Conservation (phyloP, 2,888 invertebrate genomes). For the Sussaba pulchella region DNA sequence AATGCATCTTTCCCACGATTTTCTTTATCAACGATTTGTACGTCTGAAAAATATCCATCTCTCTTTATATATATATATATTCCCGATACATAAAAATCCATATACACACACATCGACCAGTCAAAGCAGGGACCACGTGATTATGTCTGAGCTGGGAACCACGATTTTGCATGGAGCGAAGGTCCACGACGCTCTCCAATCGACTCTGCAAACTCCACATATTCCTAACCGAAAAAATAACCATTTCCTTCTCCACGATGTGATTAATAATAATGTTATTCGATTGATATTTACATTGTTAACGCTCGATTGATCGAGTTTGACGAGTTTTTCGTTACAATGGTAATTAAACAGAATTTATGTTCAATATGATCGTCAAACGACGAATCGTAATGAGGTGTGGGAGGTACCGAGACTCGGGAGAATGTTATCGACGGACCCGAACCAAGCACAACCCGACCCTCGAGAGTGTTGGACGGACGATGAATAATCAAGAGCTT, state of each 20-base stretch:
- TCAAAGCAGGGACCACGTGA: slow-evolving; percentile 89
- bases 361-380: slow-evolving; percentile 13
- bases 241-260: not conserved
- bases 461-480: slow-evolving; percentile 14
- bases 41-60: slow-evolving; percentile 45
- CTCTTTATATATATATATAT: slow-evolving; percentile 51
- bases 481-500: slow-evolving; percentile 53
- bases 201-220: slow-evolving; percentile 82
- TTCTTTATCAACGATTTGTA: slow-evolving; percentile 23
- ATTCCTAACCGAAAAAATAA: not conserved
- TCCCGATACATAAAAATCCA: slow-evolving; percentile 57
- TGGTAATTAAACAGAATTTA: slow-evolving; percentile 38
- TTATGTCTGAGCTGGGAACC: slow-evolving; percentile 88
- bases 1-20: slow-evolving; percentile 17
- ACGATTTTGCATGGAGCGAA: slow-evolving; percentile 93
- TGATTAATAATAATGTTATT: slow-evolving; percentile 4
- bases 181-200: slow-evolving; percentile 86
- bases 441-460: slow-evolving; percentile 22
- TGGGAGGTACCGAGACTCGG: slow-evolving; percentile 44
- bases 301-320: slow-evolving; percentile 14
- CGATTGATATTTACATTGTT: slow-evolving; percentile 1
- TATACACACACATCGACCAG: slow-evolving; percentile 82
- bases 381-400: slow-evolving; percentile 28
- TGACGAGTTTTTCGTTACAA: slow-evolving; percentile 39
- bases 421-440: slow-evolving; percentile 44